Evolutionary conservation across 2,113 vertebrate species (phyloP).

Genomic region (Pseudopodoces humilis): DNA sequence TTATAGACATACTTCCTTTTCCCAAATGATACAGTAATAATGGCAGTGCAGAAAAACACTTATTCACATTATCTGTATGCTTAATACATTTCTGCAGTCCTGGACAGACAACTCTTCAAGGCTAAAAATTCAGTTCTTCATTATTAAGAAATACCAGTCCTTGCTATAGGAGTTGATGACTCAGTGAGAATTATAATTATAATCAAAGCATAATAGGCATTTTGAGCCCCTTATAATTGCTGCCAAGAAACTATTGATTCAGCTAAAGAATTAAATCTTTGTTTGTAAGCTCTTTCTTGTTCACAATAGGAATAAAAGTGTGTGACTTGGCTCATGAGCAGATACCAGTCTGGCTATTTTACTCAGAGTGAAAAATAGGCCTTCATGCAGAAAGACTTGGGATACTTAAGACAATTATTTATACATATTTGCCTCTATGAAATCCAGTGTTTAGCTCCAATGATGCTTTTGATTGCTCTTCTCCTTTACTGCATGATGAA

Average conservation of each 20-base stretch:
- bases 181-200: slow-evolving; percentile 47
- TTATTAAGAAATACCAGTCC: slow-evolving; percentile 35
- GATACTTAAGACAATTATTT: slow-evolving; percentile 4
- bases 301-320: slow-evolving; percentile 51
- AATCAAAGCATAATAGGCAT: slow-evolving; percentile 57
- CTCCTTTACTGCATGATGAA: not conserved
- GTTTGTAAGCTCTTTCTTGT: slow-evolving; percentile 52
- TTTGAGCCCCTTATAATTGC: not conserved
- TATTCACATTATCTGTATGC: not conserved
- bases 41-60: not conserved
- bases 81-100: not conserved
- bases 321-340: slow-evolving; percentile 48
- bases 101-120: not conserved
- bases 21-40: not conserved
- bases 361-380: slow-evolving; percentile 29
- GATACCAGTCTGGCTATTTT: slow-evolving; percentile 19
- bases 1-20: not conserved
- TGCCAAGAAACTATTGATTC: slow-evolving; percentile 61
- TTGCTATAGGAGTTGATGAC: slow-evolving; percentile 45
- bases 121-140: slow-evolving; percentile 11
- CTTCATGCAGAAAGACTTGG: not conserved
- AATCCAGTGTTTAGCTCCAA: not conserved
- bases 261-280: slow-evolving; percentile 60
- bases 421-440: not conserved
- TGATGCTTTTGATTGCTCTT: not conserved